These are phyloP conservation scores for Meriones psammophilus DNA, from an alignment of 2,797 vertebrate species.

Conservation along the genomic window DNA sequence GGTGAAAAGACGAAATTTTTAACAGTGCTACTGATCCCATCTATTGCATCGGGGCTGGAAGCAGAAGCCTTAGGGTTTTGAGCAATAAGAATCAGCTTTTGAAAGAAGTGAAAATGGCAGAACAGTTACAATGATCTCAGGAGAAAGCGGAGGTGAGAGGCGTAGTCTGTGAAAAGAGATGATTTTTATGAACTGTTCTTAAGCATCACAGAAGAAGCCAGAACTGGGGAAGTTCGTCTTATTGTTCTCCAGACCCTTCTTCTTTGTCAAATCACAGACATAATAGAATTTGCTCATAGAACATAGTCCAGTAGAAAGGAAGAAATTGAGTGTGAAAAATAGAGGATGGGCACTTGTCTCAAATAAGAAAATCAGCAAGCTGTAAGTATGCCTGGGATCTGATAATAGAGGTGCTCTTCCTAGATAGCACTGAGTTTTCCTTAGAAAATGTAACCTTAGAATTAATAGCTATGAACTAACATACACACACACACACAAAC, in stretches of 20 bases:
- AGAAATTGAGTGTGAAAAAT: neutral
- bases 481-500: neutral
- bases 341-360: neutral
- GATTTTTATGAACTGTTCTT: neutral
- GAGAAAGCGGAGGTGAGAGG: neutral
- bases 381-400: neutral
- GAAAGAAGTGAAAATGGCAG: neutral
- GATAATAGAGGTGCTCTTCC: neutral
- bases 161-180: neutral
- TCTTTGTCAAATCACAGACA: neutral
- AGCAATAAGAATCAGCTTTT: neutral
- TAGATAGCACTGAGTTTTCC: neutral
- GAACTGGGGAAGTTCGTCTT: neutral
- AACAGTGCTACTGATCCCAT: neutral
- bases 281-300: neutral
- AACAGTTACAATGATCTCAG: neutral
- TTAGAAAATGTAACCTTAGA: conserved; percentile 8
- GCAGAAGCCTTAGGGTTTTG: neutral
- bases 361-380: neutral
- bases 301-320: neutral
- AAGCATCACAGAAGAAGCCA: neutral
- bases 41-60: neutral
- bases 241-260: neutral
- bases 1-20: neutral
- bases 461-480: neutral